Conservation (phyloP, 2,113 vertebrate genomes). For the Rhineura floridana region DNA sequence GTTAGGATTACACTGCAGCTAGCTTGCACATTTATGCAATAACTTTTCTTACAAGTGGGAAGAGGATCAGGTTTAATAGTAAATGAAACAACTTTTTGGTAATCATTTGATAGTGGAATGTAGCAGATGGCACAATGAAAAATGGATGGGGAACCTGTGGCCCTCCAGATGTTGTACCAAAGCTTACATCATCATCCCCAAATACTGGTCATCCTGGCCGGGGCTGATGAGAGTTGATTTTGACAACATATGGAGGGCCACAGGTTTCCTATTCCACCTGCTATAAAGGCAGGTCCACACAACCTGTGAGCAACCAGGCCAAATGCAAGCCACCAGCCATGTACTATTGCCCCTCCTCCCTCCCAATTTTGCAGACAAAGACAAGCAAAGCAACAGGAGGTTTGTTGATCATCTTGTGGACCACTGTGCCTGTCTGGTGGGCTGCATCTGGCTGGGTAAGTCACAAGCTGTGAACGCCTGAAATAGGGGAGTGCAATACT, state of each 20-base stretch:
- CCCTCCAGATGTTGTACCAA: background rate
- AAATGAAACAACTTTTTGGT: rapidly evolving
- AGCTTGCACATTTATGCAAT: background rate
- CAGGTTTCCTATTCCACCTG: background rate
- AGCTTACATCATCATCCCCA: background rate
- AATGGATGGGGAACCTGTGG: background rate
- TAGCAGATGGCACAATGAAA: background rate
- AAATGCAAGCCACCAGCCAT: background rate
- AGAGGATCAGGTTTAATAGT: rapidly evolving
- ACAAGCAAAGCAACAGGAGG: background rate
- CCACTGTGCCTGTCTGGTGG: background rate
- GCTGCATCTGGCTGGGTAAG: no score
- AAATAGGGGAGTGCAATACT: background rate
- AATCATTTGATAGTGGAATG: background rate
- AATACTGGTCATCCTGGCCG: background rate
- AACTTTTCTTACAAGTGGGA: background rate
- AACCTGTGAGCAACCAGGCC: background rate
- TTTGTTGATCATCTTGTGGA: background rate
- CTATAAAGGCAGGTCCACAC: background rate
- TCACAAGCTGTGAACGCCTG: background rate
- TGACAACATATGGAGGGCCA: background rate
- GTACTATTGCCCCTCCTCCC: background rate
- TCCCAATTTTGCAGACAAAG: background rate
- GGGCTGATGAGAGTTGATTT: background rate
- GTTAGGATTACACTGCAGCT: background rate